Percentiles rank a stretch among this genome's conserved stretches.
phyloP scores from a whole-genome alignment of 1,140 invertebrate genomes.

The Spodoptera frugiperda region DNA sequence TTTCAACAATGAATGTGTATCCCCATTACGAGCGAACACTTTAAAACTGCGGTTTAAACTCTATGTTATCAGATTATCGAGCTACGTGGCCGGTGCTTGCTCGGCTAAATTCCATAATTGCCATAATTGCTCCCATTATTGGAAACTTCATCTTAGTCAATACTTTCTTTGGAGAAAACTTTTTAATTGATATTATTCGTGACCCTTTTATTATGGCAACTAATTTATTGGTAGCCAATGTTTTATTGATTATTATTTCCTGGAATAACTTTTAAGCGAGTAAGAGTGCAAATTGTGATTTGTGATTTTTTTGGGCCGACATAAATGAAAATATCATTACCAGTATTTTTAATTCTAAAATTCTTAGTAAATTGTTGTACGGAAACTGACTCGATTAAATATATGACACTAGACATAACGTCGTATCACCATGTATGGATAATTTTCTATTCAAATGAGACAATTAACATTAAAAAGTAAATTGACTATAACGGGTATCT shows the following conservation, averaged over 20 bases:
- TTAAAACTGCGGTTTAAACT: constrained; percentile 21
- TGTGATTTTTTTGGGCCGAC: no score
- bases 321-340: no score
- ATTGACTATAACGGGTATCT: no score
- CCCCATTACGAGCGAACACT: constrained; percentile 11
- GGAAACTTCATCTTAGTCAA: constrained; percentile 27
- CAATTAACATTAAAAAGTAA: no score
- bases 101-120: constrained; percentile 58
- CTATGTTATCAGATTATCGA: constrained; percentile 41
- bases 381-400: no score
- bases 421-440: no score
- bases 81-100: constrained; percentile 36
- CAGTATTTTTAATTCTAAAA: no score
- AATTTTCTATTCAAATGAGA: no score
- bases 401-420: no score
- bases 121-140: constrained; percentile 58
- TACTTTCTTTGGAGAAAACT: constrained; percentile 16
- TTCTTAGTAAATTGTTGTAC: no score
- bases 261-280: not conserved
- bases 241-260: not conserved
- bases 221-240: not conserved
- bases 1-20: not conserved
- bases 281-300: no score
- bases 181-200: constrained; percentile 24
- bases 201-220: not conserved